Conservation (phyloP, 2,888 invertebrate genomes). For the Synergus laeviventris region DNA sequence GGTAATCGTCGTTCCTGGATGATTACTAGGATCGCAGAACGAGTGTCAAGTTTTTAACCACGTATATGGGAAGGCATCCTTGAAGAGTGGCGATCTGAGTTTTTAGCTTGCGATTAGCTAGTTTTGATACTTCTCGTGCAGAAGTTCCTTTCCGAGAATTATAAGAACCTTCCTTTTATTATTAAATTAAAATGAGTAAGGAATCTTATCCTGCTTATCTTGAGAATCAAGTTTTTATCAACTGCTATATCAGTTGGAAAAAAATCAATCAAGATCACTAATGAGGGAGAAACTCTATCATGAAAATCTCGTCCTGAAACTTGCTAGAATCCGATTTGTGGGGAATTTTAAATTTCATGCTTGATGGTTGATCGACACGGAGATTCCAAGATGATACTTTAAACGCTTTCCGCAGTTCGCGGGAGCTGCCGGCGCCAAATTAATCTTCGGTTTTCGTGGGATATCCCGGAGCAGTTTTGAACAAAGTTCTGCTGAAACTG, state of each 20-base stretch:
- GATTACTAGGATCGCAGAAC: slow-evolving; percentile 56
- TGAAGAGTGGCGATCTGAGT: slow-evolving; percentile 26
- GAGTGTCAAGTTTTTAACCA: slow-evolving; percentile 53
- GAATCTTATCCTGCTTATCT: background rate
- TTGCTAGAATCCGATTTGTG: background rate
- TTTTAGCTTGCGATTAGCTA: slow-evolving; percentile 18
- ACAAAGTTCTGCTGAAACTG: slow-evolving; percentile 62
- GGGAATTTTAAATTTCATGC: slow-evolving; percentile 13
- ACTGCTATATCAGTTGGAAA: background rate
- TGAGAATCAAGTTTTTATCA: background rate
- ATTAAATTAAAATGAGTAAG: background rate
- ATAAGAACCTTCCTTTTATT: background rate
- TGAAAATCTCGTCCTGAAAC: slow-evolving; percentile 3
- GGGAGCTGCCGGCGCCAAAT: slow-evolving; percentile 64
- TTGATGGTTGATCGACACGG: slow-evolving; percentile 28
- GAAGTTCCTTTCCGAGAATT: background rate
- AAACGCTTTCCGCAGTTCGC: slow-evolving; percentile 60
- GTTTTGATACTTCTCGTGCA: background rate
- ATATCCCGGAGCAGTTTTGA: slow-evolving; percentile 64
- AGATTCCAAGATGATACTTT: slow-evolving; percentile 61
- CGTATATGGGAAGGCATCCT: slow-evolving; percentile 52
- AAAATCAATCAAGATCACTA: background rate
- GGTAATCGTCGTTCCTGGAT: slow-evolving; percentile 64
- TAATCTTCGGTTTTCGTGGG: slow-evolving; percentile 68
- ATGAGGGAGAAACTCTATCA: background rate